Percentiles rank a stretch among this genome's conserved stretches.
phyloP scores from a whole-genome alignment of 2,113 vertebrate species.

The Hiodon alosoides region DNA sequence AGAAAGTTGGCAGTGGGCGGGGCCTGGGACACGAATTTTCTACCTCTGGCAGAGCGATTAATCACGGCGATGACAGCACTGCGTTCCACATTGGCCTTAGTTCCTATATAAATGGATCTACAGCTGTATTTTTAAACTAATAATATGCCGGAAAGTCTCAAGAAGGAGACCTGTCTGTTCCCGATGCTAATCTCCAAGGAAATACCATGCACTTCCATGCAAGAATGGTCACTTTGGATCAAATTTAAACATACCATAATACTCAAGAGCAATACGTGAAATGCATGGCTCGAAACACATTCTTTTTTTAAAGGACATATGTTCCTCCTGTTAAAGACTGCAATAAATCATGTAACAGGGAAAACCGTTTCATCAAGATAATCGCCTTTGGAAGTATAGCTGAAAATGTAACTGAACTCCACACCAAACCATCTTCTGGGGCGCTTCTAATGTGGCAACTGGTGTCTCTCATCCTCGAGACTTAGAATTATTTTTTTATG shows the following conservation, averaged over 20 bases:
- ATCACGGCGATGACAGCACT: no score
- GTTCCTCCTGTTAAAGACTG: background rate
- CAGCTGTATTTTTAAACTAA: background rate
- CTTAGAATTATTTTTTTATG: no score
- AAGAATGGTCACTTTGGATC: background rate
- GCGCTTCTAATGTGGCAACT: no score
- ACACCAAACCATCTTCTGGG: no score
- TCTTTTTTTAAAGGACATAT: background rate
- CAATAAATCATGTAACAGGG: background rate
- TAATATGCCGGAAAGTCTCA: background rate
- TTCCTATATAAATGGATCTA: background rate
- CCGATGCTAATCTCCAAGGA: background rate
- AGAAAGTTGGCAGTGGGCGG: no score
- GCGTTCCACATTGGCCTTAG: no score
- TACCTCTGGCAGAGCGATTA: no score
- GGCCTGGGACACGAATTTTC: no score
- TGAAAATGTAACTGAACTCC: background rate
- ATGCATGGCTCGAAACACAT: constrained; percentile 1
- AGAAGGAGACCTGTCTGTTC: no score
- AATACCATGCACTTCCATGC: background rate
- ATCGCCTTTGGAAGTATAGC: background rate
- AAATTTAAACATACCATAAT: background rate
- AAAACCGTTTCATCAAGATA: background rate
- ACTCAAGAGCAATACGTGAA: background rate
- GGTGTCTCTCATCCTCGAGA: no score